Base-by-base conservation (phyloP, 2,797 vertebrate genomes). In the Myotis vivesi region DNA sequence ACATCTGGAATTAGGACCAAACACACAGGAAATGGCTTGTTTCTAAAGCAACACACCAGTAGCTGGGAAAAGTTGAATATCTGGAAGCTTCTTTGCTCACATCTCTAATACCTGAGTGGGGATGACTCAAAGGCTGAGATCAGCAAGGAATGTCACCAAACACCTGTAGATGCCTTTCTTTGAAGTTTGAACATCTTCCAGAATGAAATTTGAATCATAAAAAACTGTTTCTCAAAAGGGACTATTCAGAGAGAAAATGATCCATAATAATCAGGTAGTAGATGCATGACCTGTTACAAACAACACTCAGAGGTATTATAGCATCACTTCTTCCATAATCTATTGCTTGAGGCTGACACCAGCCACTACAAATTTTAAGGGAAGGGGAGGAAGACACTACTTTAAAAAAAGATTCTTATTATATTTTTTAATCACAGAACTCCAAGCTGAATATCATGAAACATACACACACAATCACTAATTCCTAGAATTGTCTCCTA, bases 361-460 rank as follows among this genome's bases (percentile, higher is more conserved):
- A 53, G 10, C 8, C 17, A 5, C 9, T 16, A 9, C 11, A 28
- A 1, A 28, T 72, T 62, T 86, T 87, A 72, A 62, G 13, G 12
- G 13, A 62, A 62, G 16, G n/a, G 15, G 30, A n/a, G 15, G 62
- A 8, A n/a, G 16, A 19, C 10, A 38, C 33, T 36, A 38, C 57
- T 28, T 59, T 22, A 76, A 82, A 94, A 93, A 85, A 69, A 33
- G 41, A 73, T 87, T 94, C 30, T 96, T 96, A 68, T 95, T 91
- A 81, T n/a, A 85, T 87, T 96, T 93, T 92, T 81, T 59, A 89
- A 92, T 84, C 49, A 59, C 38, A 95, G 81, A 94, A 92, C 44
- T 41, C 68, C 20, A 91, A 22, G 38, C 69, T 86, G 49, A 82
- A 38, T 36, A 46, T 51, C 73, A 88, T 23, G 30, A 51, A 2